Evolutionary conservation across 2,113 vertebrate genomes (phyloP).

Genomic region (Elephas maximus): DNA sequence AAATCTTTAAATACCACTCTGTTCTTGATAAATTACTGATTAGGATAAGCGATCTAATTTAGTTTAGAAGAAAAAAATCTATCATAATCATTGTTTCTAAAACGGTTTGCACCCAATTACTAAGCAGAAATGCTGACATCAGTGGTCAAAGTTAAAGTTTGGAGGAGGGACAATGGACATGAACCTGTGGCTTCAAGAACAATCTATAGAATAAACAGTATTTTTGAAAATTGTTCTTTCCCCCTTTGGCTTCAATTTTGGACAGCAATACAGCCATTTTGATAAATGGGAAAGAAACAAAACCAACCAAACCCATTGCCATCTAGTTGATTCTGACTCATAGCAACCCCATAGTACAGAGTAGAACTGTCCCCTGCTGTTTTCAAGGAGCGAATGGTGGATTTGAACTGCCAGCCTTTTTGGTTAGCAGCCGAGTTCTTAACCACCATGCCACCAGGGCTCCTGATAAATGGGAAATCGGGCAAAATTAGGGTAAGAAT

Average conservation of each 20-base stretch:
- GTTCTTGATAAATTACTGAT: background rate
- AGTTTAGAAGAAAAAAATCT: background rate
- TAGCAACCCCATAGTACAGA: too few relatives aligned
- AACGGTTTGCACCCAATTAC: background rate
- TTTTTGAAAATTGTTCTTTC: background rate
- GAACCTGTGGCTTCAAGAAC: background rate
- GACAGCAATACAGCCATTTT: background rate
- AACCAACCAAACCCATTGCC: too few relatives aligned
- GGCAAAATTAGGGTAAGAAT: background rate
- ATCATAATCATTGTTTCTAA: background rate
- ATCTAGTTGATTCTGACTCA: too few relatives aligned
- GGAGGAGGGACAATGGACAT: background rate
- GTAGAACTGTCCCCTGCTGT: too few relatives aligned
- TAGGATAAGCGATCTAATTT: conserved; percentile 13
- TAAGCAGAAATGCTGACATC: background rate
- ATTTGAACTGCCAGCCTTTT: too few relatives aligned
- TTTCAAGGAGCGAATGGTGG: too few relatives aligned
- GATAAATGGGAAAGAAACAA: background rate
- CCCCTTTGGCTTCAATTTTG: background rate
- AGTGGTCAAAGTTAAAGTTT: background rate
- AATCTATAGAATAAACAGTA: background rate
- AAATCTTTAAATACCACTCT: background rate
- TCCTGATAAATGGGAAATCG: background rate
- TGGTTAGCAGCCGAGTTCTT: too few relatives aligned
- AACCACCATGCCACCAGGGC: too few relatives aligned